Base-by-base conservation (phyloP, 2,113 vertebrate genomes). In the Nothobranchius furzeri region DNA sequence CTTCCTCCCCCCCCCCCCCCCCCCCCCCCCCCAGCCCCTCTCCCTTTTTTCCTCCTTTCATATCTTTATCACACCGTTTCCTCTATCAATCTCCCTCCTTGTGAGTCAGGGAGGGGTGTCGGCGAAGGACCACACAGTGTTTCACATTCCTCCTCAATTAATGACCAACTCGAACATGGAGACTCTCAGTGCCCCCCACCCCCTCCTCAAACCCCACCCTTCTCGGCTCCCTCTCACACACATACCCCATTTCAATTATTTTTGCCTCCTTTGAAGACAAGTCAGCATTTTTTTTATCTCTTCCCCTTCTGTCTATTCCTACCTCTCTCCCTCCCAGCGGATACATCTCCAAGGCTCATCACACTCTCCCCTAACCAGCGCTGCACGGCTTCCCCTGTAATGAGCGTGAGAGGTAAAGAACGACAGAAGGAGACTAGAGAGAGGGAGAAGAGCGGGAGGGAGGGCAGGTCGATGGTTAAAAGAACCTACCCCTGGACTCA, bases 211-310 rank as follows among this genome's bases (percentile, higher is more conserved):
- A 52, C 76, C 63, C 49, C 61, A 36, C 67, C 70, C 51, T 42
- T 30, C 9, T 17, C 17, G 10, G 12, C 66, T 30, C 60, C 12
- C 43, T 45, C 43, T 45, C 66, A 25, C 60, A 37, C 50, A 12
- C 48, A 14, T 60, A 30, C 70, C 9, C 79, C 68, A 88, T 87
- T 91, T 90, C 87, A 88, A 88, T 88, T 89, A 88, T 89, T 89
- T 89, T 90, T 86, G 85, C 83, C 85, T 90, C 83, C 88, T 90
- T 91, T 89, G 89, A 91, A 89, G 89, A 91, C 86, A 88, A 88
- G 89, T 91, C 88, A 91, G 88, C 87, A 88, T 87, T 88, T 88
- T 88, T 86, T 89, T 88, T 89, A 87, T 88, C 85, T 90, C 72
- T 86, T 85, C 84, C 78, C 83, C 81, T 86, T 86, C 76, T 73